These are phyloP conservation scores for Drosophila pruinosa DNA, from an alignment of 1,140 invertebrate species.

Conservation along the genomic window DNA sequence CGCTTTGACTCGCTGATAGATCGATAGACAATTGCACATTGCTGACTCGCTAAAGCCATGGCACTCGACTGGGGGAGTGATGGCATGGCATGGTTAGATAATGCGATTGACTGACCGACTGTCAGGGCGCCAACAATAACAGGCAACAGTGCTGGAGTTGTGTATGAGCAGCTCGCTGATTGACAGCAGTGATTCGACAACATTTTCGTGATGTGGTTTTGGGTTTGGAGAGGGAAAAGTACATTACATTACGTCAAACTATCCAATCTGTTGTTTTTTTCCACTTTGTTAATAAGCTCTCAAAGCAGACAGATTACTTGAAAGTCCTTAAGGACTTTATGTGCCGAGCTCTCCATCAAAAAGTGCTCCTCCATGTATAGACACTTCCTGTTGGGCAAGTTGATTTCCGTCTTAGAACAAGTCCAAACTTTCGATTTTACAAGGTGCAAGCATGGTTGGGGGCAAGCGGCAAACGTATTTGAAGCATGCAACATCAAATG, in stretches of 20 bases:
- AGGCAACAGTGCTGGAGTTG: not conserved
- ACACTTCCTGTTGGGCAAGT: constrained; percentile 71
- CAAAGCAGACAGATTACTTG: not conserved
- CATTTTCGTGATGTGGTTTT: too few relatives aligned
- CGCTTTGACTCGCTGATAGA: constrained; percentile 60
- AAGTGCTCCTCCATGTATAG: constrained; percentile 15
- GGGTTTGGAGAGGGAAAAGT: too few relatives aligned
- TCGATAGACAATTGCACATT: constrained; percentile 58
- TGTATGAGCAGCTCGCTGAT: not conserved
- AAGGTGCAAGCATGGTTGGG: constrained; percentile 7
- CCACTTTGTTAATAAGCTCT: not conserved
- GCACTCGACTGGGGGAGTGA: constrained; percentile 1
- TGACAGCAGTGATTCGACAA: not conserved
- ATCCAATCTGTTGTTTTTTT: too few relatives aligned
- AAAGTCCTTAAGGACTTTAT: not conserved
- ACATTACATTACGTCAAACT: too few relatives aligned
- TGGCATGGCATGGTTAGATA: constrained; percentile 31
- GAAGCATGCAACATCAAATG: constrained; percentile 3
- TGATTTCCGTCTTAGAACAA: constrained; percentile 66
- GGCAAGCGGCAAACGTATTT: not conserved
- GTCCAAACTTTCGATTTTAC: constrained; percentile 71
- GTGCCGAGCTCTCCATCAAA: constrained; percentile 11
- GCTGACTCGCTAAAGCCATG: constrained; percentile 50
- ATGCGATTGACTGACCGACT: constrained; percentile 30
- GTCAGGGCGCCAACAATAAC: constrained; percentile 9